These are phyloP conservation scores for Patella pellucida DNA, from an alignment of 2,888 invertebrate genomes.

Conservation along the genomic window DNA sequence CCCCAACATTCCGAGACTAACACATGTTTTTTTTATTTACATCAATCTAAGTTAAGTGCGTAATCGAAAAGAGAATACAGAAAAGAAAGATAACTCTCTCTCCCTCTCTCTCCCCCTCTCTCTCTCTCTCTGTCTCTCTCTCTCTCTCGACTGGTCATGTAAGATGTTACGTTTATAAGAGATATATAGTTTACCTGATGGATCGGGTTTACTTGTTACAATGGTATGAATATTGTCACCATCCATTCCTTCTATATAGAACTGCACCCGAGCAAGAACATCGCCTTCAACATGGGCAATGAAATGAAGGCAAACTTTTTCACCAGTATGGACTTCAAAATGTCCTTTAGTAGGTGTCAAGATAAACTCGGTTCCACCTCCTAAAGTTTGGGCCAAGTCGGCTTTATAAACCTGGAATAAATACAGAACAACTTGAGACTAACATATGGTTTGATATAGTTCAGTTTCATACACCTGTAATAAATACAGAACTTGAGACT, in stretches of 20 bases:
- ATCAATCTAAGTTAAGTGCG: too few relatives aligned
- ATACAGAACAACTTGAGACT: neutral
- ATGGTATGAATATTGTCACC: neutral
- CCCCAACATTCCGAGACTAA: too few relatives aligned
- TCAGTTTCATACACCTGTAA: too few relatives aligned
- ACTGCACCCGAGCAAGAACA: neutral
- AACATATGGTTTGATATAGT: too few relatives aligned
- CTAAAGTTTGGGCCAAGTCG: neutral
- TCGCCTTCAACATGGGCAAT: neutral
- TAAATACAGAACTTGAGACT: too few relatives aligned
- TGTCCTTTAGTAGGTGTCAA: neutral
- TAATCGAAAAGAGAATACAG: too few relatives aligned
- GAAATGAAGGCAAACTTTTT: neutral
- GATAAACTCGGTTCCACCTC: neutral
- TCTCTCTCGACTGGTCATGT: too few relatives aligned
- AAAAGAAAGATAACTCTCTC: too few relatives aligned
- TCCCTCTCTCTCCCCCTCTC: too few relatives aligned
- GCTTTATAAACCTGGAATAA: neutral
- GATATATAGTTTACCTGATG: neutral
- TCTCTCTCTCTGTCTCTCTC: too few relatives aligned
- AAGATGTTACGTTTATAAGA: too few relatives aligned
- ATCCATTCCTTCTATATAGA: constrained; percentile 10
- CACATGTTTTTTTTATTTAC: too few relatives aligned
- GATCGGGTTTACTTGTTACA: neutral
- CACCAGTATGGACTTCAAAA: neutral